phyloP scores from a whole-genome alignment of 2,888 invertebrate genomes.

The Arctia plantaginis region DNA sequence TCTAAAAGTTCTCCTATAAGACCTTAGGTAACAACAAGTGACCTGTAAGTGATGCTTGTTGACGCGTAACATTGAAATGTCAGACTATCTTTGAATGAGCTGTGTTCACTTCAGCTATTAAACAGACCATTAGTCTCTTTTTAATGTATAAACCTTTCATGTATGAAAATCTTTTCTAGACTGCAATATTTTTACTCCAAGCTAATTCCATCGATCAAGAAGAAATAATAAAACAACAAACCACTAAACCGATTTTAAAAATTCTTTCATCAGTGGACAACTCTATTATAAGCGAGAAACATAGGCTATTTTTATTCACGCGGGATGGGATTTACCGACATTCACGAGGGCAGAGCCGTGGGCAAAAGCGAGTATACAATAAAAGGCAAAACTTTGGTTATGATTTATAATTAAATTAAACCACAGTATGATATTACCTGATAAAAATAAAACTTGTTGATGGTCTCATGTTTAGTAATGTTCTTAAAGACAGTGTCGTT shows the following conservation, averaged over 20 bases:
- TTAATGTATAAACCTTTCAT: neutral
- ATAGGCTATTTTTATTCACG: too few relatives aligned
- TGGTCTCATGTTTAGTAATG: slow-evolving; percentile 71
- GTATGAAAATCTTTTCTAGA: neutral
- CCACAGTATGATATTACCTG: slow-evolving; percentile 69
- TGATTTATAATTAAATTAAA: neutral
- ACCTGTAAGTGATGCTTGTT: neutral
- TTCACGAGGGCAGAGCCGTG: too few relatives aligned
- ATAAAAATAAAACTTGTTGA: slow-evolving; percentile 86
- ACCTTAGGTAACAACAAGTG: neutral
- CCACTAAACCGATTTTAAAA: too few relatives aligned
- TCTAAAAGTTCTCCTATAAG: neutral
- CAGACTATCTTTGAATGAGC: neutral
- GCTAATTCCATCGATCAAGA: too few relatives aligned
- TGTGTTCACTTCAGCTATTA: neutral
- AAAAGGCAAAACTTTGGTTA: neutral
- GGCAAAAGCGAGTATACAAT: too few relatives aligned
- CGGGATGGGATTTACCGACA: too few relatives aligned
- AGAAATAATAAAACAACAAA: too few relatives aligned
- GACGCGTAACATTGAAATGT: neutral
- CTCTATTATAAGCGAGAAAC: too few relatives aligned
- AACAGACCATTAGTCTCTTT: neutral
- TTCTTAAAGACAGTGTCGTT: slow-evolving; percentile 64
- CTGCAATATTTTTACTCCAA: neutral
- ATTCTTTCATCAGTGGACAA: too few relatives aligned